Base-by-base conservation (phyloP, 1,140 invertebrate genomes). In the Anoplophora glabripennis region DNA sequence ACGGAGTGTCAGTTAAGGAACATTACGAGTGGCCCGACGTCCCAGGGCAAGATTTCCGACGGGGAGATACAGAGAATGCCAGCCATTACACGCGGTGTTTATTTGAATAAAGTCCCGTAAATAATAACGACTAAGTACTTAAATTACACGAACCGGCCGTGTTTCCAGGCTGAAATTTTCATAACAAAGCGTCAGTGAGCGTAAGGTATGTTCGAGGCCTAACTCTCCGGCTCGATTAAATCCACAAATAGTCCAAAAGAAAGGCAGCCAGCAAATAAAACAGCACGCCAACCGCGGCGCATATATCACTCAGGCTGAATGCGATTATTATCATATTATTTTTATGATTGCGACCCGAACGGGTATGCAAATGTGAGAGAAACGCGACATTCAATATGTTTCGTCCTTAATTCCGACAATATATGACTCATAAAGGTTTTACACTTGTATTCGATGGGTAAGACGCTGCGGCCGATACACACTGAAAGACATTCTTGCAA, bases 301-400 rank as follows among this genome's bases (percentile, higher is more conserved):
- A 65, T 65, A 65, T 65, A 63, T 65, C 64, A 65, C 60, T 65
- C 60, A 21, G 52, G 52, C 60, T 65, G 64, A 62, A 65, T 65
- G 56, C 64, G 64, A 65, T 65, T 65, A 65, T 65, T 65, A 65
- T 65, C 64, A 54, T 65, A 65, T 63, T 65, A 65, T 65, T 65
- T 65, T 65, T 65, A 65, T 65, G 64, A 65, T 65, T 65, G 60
- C 60, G 60, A 63, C 51, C 57, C 60, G 53, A 56, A 63, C 64
- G 64, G 51, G 64, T 65, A 65, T 65, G 64, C 64, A 65, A 65
- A 65, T 65, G 64, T 57, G 64, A 64, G 49, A 51, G 54, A 56
- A 64, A 64, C 49, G 63, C 63, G 63, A 65, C 64, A 65, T 63
- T 54, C 64, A 63, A 65, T 65, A 65, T 63, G 64, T 65, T 65